Conservation (phyloP, 2,113 vertebrate genomes). For the Cyprinodon tularosa region DNA sequence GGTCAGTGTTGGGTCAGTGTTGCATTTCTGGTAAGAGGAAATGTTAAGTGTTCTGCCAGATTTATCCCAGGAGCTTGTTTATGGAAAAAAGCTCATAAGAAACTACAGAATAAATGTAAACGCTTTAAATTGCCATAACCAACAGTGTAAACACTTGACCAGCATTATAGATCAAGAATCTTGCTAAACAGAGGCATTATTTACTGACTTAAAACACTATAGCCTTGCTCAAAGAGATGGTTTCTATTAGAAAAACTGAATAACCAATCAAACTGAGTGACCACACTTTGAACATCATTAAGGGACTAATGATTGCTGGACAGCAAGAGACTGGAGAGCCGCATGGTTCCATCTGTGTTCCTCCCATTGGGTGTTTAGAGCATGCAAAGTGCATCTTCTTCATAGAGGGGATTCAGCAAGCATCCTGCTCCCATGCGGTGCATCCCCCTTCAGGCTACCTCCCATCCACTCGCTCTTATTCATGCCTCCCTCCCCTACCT, state of each 20-base stretch:
- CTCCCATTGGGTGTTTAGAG: slow-evolving; percentile 52
- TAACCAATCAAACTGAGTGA: slow-evolving; percentile 37
- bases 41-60: background rate
- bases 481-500: slow-evolving; percentile 21
- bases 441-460: slow-evolving; percentile 63
- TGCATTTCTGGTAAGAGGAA: background rate
- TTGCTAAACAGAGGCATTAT: background rate
- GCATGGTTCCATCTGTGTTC: slow-evolving; percentile 64
- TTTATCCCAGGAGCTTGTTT: background rate
- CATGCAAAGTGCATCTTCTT: slow-evolving; percentile 39
- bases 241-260: slow-evolving; percentile 24
- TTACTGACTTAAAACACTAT: slow-evolving; percentile 17
- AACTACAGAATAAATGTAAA: too few relatives aligned
- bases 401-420: slow-evolving; percentile 53
- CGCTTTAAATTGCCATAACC: too few relatives aligned
- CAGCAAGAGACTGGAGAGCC: slow-evolving; percentile 35
- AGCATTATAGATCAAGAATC: background rate
- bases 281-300: slow-evolving; percentile 41
- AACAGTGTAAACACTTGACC: too few relatives aligned
- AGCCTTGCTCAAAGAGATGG: slow-evolving; percentile 10
- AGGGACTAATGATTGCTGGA: slow-evolving; percentile 58
- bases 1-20: background rate
- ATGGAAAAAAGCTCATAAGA: background rate
- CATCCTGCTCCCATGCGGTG: slow-evolving; percentile 57
- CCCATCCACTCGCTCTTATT: slow-evolving; percentile 48